These are phyloP conservation scores for Hedya salicella DNA, from an alignment of 2,888 invertebrate genomes.

Conservation along the genomic window DNA sequence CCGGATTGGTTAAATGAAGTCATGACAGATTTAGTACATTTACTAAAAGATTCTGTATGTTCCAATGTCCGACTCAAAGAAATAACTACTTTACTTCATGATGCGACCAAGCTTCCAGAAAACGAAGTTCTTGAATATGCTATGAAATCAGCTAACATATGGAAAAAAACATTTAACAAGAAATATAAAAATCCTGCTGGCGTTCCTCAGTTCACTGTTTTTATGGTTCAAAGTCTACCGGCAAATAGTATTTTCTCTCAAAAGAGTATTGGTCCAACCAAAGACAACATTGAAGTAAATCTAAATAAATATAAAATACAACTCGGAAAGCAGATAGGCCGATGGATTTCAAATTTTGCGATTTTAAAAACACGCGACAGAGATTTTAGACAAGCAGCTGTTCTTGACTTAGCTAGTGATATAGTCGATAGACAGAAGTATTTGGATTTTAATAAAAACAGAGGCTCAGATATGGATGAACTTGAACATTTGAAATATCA, in stretches of 20 bases:
- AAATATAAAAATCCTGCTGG: constrained; percentile 32
- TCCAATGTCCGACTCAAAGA: constrained; percentile 52
- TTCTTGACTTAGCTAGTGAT: constrained; percentile 65
- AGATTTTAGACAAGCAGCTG: constrained; percentile 53
- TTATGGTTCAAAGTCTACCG: constrained; percentile 53
- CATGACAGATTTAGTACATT: constrained; percentile 57
- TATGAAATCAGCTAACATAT: constrained; percentile 50
- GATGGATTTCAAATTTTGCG: constrained; percentile 58
- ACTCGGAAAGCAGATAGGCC: constrained; percentile 60
- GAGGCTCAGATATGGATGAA: constrained; percentile 56
- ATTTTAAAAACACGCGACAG: constrained; percentile 50
- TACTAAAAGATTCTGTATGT: constrained; percentile 56
- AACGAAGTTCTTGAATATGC: constrained; percentile 54
- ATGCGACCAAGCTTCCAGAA: constrained; percentile 52
- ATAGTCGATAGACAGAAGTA: constrained; percentile 70
- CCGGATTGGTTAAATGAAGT: constrained; percentile 50
- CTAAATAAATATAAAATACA: constrained; percentile 53
- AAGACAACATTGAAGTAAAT: constrained; percentile 51
- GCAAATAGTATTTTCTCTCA: constrained; percentile 32
- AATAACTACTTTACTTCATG: constrained; percentile 53
- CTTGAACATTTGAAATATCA: constrained; percentile 70
- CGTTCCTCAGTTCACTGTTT: constrained; percentile 51
- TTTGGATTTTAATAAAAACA: constrained; percentile 56
- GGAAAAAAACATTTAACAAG: constrained; percentile 48
- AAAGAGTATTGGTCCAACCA: constrained; percentile 44